A percentile compares a stretch with the other conserved stretches of the same genome.
phyloP scores from a whole-genome alignment of 2,113 vertebrate genomes.

The Dolichallabes microphthalmus region DNA sequence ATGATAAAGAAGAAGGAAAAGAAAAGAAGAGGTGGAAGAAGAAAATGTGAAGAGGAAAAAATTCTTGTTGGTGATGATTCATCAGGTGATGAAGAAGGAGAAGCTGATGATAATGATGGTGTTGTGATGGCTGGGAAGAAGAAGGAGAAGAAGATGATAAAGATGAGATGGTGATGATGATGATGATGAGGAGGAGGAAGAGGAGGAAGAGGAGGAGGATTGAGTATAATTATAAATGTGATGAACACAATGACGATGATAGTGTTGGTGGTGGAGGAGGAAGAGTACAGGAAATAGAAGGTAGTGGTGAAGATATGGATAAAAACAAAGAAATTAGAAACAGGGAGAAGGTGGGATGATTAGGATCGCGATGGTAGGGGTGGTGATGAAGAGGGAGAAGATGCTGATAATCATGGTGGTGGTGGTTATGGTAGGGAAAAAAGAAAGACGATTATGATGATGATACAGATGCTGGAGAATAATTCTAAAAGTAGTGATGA shows the following conservation, averaged over 20 bases:
- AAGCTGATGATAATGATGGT: background rate
- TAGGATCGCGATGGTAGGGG: background rate
- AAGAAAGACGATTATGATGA: background rate
- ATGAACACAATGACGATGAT: no score
- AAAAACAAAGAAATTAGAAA: background rate
- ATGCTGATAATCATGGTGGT: background rate
- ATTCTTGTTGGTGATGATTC: no score
- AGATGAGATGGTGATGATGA: background rate
- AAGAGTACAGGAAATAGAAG: no score
- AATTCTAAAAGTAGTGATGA: background rate
- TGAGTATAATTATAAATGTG: no score
- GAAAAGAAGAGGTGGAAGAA: no score
- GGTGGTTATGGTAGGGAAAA: background rate
- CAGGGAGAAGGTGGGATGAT: background rate
- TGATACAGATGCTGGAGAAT: background rate
- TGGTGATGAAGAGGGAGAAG: background rate
- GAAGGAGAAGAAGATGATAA: background rate
- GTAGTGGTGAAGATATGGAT: background rate
- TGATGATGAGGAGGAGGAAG: background rate
- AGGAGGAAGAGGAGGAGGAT: background rate
- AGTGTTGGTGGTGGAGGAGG: background rate
- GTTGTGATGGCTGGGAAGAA: background rate
- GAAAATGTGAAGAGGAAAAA: no score
- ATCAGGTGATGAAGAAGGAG: background rate
- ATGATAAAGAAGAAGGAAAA: no score